Base-by-base conservation (phyloP, 2,797 vertebrate genomes). In the Pachyuromys duprasi region DNA sequence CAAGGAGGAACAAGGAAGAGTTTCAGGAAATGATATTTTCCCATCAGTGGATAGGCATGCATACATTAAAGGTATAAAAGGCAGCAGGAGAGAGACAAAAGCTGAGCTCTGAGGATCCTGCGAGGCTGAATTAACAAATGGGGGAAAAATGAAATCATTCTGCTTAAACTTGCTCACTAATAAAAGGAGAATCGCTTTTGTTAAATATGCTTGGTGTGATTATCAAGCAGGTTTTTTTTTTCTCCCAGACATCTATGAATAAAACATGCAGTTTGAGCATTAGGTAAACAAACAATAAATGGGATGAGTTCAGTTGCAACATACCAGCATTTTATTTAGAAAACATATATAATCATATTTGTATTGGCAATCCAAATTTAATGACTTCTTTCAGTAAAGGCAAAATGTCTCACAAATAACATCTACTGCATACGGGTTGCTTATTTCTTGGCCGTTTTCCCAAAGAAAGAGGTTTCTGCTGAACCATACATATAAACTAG, bases 11-110 rank as follows among this genome's bases (percentile, higher is more conserved):
- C 97, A 97, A 97, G 97, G 96, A 97, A 95, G 96, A 97, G 95
- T 96, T 98, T 91, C 92, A 97, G 97, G 96, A 98, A 98, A 98
- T 98, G 96, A 97, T 98, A 95, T 97, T 98, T 98, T 98, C 95
- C 96, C 97, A 97, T 97, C 98, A 97, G 97, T 97, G 97, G 97
- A 94, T 96, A 97, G 98, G 97, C 95, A 98, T 83, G 93, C 95
- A 97, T 97, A 97, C 97, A 98, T 98, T 98, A 98, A 96, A 95
- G 96, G 94, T 94, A 98, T 95, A 97, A 98, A 98, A 98, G 97
- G 97, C 97, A 96, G 94, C 90, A 95, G 94, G 17, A 2, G 86
- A 95, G 97, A 97, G 97, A 96, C 96, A 97, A 96, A 97, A 11
- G 96, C 93, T 91, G 93, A 62, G 70, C 49, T 80, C 93, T 74